phyloP scores from a whole-genome alignment of 2,888 invertebrate species.

The Brachycybe producta region DNA sequence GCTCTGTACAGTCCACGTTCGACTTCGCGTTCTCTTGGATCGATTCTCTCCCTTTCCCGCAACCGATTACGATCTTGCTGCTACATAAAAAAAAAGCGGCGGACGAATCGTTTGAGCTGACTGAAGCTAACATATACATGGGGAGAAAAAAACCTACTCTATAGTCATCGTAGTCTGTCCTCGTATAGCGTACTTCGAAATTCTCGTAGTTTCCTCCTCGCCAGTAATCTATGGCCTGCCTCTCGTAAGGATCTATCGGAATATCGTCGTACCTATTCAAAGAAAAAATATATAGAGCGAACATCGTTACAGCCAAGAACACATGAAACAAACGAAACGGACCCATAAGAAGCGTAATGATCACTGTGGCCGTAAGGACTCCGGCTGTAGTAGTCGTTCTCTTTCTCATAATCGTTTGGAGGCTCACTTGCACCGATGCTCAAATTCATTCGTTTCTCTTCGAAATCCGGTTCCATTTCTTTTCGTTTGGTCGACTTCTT shows the following conservation, averaged over 20 bases:
- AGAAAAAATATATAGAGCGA: too few species aligned
- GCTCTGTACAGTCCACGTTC: too few species aligned
- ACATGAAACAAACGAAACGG: conserved; percentile 4
- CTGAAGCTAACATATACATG: background rate
- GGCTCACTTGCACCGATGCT: conserved; percentile 66
- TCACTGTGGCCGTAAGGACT: conserved; percentile 17
- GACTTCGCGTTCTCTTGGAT: background rate
- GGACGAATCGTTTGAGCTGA: background rate
- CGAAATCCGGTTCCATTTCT: conserved; percentile 88
- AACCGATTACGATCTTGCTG: conserved; percentile 4
- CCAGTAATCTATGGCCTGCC: conserved; percentile 21
- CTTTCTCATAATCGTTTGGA: conserved; percentile 39
- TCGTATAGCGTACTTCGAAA: conserved; percentile 33
- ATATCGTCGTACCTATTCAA: conserved; percentile 20
- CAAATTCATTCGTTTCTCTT: conserved; percentile 86
- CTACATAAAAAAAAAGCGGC: background rate
- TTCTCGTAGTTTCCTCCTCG: conserved; percentile 31
- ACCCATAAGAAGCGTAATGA: conserved; percentile 16
- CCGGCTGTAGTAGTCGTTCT: conserved; percentile 27
- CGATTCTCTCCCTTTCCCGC: background rate
- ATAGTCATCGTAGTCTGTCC: conserved; percentile 17
- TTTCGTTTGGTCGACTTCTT: conserved; percentile 83
- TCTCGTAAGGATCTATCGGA: conserved; percentile 18
- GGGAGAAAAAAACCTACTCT: conserved; percentile 10
- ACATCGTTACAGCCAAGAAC: background rate